Conservation (phyloP, 2,113 vertebrate genomes). For the Ascaphus truei region DNA sequence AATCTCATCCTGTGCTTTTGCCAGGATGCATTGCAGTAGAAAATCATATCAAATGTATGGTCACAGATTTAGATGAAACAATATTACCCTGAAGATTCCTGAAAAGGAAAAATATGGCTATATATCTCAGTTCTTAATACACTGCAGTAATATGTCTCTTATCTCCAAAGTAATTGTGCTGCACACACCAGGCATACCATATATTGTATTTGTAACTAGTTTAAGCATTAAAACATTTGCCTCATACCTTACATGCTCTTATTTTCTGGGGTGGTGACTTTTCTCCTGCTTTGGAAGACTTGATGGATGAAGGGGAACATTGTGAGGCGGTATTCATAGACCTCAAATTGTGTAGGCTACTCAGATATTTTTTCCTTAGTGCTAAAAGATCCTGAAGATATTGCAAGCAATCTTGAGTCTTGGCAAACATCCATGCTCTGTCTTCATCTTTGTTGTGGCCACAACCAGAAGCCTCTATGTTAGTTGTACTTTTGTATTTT, state of each 20-base stretch:
- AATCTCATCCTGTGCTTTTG: no score
- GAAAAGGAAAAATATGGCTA: no score
- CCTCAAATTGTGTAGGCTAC: slow-evolving; percentile 72
- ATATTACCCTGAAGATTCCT: no score
- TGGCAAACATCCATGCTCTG: slow-evolving; percentile 79
- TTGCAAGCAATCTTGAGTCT: slow-evolving; percentile 86
- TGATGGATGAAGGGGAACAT: slow-evolving; percentile 46
- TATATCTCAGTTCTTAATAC: no score
- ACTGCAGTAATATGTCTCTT: no score
- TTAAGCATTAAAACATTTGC: no score
- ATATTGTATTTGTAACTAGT: no score
- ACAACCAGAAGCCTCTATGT: slow-evolving; percentile 63
- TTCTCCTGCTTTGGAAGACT: slow-evolving; percentile 56
- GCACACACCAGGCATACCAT: no score
- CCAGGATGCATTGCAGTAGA: no score
- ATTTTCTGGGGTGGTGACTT: slow-evolving; percentile 48
- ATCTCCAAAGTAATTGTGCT: no score
- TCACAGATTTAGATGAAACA: no score
- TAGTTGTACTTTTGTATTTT: slow-evolving; percentile 78
- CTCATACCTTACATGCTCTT: slow-evolving; percentile 58
- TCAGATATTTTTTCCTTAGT: slow-evolving; percentile 80
- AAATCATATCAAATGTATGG: no score
- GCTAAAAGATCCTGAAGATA: slow-evolving; percentile 90
- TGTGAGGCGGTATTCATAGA: slow-evolving; percentile 42
- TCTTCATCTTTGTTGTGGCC: slow-evolving; percentile 80